phyloP scores from a whole-genome alignment of 1,140 invertebrate genomes.

The Tenebrio molitor region DNA sequence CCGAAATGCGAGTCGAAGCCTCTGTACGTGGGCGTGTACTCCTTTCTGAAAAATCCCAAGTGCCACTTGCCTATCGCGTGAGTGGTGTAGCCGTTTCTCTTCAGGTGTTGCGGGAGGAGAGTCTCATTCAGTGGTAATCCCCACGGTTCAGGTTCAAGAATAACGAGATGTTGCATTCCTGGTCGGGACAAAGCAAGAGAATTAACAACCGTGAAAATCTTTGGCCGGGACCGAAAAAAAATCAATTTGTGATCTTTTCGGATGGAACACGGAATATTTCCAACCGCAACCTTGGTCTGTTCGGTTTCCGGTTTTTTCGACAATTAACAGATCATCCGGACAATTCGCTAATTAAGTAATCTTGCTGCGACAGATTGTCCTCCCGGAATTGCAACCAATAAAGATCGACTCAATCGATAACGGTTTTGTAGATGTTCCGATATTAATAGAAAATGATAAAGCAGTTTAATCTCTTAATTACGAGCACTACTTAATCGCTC shows the following conservation, averaged over 20 bases:
- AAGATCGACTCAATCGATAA: too few relatives aligned
- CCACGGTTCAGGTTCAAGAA: conserved; percentile 79
- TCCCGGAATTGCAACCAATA: too few relatives aligned
- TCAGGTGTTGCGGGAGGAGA: conserved; percentile 82
- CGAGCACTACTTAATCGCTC: background rate
- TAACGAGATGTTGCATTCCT: conserved; percentile 86
- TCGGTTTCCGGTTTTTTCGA: conserved; percentile 12
- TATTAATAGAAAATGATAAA: background rate
- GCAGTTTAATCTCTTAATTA: conserved; percentile 26
- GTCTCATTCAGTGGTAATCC: conserved; percentile 78
- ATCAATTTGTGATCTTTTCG: conserved; percentile 6
- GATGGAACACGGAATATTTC: conserved; percentile 14
- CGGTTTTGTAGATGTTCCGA: too few relatives aligned
- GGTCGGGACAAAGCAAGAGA: conserved; percentile 9
- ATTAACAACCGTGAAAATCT: conserved; percentile 9
- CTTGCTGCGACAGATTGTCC: background rate
- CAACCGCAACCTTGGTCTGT: conserved; percentile 13
- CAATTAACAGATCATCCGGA: conserved; percentile 5
- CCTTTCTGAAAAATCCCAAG: conserved; percentile 78
- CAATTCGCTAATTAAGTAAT: background rate
- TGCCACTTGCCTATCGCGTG: conserved; percentile 95
- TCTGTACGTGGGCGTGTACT: conserved; percentile 82
- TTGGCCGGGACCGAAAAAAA: conserved; percentile 13
- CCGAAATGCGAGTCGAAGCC: conserved; percentile 91
- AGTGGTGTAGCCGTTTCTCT: conserved; percentile 82